Percentiles rank a stretch among this genome's conserved stretches.
These are phyloP conservation scores for Luidia sarsii DNA, from an alignment of 53 echinoderm and acorn worm species.

Conservation along the genomic window DNA sequence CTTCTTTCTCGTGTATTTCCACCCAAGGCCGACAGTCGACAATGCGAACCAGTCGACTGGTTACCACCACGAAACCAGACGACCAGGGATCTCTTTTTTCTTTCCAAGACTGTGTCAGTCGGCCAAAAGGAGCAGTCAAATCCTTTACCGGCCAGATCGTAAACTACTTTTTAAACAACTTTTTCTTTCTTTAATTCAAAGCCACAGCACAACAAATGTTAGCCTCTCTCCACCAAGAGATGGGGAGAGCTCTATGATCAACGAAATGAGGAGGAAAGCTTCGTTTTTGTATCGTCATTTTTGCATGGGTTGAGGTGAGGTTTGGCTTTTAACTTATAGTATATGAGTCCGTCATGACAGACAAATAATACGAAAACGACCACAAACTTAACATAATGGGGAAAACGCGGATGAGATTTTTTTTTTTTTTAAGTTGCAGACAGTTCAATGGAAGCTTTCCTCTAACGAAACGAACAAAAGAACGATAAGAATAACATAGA, in stretches of 20 bases:
- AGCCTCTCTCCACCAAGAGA: conserved; percentile 24
- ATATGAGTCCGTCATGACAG: no score
- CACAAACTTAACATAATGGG: neutral
- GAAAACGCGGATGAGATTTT: neutral
- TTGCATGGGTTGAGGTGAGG: no score
- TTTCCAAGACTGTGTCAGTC: conserved; percentile 11
- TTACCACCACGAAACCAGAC: conserved; percentile 55
- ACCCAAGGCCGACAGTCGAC: neutral
- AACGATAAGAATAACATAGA: conserved; percentile 3
- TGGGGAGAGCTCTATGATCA: conserved; percentile 15
- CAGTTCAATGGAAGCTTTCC: conserved; percentile 9
- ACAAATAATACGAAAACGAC: neutral
- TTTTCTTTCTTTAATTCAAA: conserved; percentile 1
- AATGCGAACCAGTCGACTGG: conserved; percentile 1
- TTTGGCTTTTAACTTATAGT: no score
- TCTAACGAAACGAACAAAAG: conserved; percentile 19
- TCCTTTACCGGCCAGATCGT: conserved; percentile 13
- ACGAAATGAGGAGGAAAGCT: conserved; percentile 19
- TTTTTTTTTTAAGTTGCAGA: conserved; percentile 9
- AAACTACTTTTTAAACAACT: no score
- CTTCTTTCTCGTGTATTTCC: no score
- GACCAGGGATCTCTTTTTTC: no score
- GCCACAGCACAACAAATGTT: conserved; percentile 31
- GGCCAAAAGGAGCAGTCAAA: no score
- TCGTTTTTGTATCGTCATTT: neutral